Evolutionary conservation across 2,888 invertebrate species (phyloP).

Genomic region (Drosophila austrosaltans): DNA sequence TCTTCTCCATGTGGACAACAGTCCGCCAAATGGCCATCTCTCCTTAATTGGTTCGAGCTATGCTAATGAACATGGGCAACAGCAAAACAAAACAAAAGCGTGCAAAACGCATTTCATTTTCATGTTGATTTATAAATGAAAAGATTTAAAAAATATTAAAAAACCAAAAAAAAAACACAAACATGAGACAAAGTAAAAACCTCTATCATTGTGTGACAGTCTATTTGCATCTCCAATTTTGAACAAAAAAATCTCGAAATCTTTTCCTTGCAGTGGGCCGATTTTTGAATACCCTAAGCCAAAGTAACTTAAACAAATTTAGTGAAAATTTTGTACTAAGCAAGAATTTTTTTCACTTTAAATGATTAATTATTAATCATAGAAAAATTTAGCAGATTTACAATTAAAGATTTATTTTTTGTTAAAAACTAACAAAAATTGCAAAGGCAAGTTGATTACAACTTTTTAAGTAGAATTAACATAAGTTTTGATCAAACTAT

Average conservation of each 20-base stretch:
- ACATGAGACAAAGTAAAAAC: constrained; percentile 6
- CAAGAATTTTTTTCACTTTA: no score
- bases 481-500: no score
- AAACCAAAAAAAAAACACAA: constrained; percentile 11
- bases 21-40: constrained; percentile 13
- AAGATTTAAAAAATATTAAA: constrained; percentile 20
- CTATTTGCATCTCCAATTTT: constrained; percentile 12
- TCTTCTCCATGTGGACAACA: constrained; percentile 1
- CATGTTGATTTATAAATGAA: constrained; percentile 59
- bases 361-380: no score
- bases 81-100: constrained; percentile 64
- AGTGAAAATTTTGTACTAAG: no score
- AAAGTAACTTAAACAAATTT: background rate
- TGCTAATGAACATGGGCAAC: constrained; percentile 63
- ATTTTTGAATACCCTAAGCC: background rate
- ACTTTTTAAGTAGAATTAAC: no score
- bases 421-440: no score
- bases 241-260: background rate
- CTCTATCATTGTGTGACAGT: constrained; percentile 27
- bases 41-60: constrained; percentile 52
- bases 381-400: no score
- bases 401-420: no score
- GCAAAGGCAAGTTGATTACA: no score
- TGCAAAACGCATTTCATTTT: constrained; percentile 53
- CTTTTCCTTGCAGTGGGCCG: background rate